These are phyloP conservation scores for Oophaga sylvatica DNA, from an alignment of 2,797 vertebrate genomes.

Conservation along the genomic window DNA sequence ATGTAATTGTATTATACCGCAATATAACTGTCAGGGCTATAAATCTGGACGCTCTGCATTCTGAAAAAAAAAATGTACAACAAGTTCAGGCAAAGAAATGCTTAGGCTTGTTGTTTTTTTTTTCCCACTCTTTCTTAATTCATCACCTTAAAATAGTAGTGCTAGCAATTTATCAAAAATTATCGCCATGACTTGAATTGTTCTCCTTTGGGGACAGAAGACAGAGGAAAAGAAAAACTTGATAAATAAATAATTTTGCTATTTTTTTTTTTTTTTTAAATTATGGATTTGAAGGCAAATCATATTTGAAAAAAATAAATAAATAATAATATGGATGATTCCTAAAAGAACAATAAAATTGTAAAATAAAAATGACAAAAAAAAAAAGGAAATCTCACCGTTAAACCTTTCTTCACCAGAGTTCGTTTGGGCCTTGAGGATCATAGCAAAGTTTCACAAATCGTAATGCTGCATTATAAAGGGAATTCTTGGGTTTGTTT, in stretches of 20 bases:
- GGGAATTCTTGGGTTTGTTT: too few relatives aligned
- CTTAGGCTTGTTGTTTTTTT: conserved; percentile 13
- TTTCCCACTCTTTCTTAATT: conserved; percentile 16
- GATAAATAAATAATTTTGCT: neutral
- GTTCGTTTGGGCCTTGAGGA: too few relatives aligned
- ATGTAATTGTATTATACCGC: conserved; percentile 62
- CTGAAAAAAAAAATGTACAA: conserved; percentile 24
- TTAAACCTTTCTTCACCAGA: too few relatives aligned
- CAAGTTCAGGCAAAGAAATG: conserved; percentile 44
- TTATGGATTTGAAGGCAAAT: too few relatives aligned
- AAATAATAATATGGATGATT: too few relatives aligned
- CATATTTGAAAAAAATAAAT: too few relatives aligned
- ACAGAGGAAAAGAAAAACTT: neutral
- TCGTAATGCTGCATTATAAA: too few relatives aligned
- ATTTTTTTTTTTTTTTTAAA: neutral
- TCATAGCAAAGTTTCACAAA: too few relatives aligned
- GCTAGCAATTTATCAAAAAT: conserved; percentile 33
- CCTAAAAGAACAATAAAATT: too few relatives aligned
- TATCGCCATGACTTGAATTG: conserved; percentile 38
- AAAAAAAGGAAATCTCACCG: too few relatives aligned
- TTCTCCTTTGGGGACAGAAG: neutral
- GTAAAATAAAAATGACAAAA: too few relatives aligned
- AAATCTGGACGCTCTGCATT: conserved; percentile 46
- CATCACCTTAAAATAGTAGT: conserved; percentile 34
- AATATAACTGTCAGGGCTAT: conserved; percentile 55